Evolutionary conservation across 1,140 invertebrate genomes (phyloP).

Genomic region (Drosophila neocordata): DNA sequence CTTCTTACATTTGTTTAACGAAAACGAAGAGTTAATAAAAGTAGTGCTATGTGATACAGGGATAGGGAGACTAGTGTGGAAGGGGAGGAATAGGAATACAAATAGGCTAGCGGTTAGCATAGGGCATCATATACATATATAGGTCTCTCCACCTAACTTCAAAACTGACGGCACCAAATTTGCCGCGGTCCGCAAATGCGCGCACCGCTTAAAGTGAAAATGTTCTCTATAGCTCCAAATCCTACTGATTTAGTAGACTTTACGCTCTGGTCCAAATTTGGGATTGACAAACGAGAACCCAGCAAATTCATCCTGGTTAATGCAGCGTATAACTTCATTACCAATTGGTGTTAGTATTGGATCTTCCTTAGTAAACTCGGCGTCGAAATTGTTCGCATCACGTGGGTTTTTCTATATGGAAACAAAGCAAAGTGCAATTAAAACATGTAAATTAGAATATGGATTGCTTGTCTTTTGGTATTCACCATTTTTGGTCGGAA

Average conservation of each 20-base stretch:
- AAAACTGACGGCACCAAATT: slow-evolving; percentile 39
- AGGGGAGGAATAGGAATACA: slow-evolving; percentile 31
- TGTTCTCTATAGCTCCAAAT: slow-evolving; percentile 7
- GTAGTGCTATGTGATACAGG: slow-evolving; percentile 45
- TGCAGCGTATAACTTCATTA: slow-evolving; percentile 93
- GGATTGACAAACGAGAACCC: slow-evolving; percentile 98
- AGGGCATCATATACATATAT: slow-evolving; percentile 18
- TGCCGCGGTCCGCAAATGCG: neutral
- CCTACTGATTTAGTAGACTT: slow-evolving; percentile 70
- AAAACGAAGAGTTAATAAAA: slow-evolving; percentile 51
- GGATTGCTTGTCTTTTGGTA: neutral
- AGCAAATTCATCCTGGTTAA: slow-evolving; percentile 97
- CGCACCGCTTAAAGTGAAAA: neutral
- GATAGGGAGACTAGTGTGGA: neutral
- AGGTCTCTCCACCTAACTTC: slow-evolving; percentile 19
- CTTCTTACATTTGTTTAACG: slow-evolving; percentile 40
- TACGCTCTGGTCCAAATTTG: slow-evolving; percentile 91
- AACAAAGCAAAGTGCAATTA: neutral
- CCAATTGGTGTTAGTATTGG: slow-evolving; percentile 97
- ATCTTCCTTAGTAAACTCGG: slow-evolving; percentile 99
- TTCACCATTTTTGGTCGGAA: slow-evolving; percentile 99
- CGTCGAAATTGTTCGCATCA: slow-evolving; percentile 99
- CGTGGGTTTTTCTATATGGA: slow-evolving; percentile 95
- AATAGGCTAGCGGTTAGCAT: slow-evolving; percentile 35
- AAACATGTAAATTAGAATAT: too few relatives aligned